A percentile compares a stretch with the other conserved stretches of the same genome.
These are phyloP conservation scores for Scaptomyza montana DNA, from an alignment of 1,140 invertebrate species.

Conservation along the genomic window DNA sequence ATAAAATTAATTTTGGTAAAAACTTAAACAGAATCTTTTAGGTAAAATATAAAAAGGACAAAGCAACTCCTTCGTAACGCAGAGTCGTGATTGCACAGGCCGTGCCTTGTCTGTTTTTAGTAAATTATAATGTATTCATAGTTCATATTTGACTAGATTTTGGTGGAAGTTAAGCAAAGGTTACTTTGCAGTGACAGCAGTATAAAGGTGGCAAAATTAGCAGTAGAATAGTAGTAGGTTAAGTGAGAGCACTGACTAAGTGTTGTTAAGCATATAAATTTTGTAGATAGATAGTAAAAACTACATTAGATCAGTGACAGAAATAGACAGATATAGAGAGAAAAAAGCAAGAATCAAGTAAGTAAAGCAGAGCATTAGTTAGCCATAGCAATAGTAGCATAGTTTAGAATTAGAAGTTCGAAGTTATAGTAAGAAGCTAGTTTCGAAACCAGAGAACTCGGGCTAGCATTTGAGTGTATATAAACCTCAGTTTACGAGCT, in stretches of 20 bases:
- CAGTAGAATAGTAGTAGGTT: conserved; percentile 3
- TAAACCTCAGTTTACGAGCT: conserved; percentile 31
- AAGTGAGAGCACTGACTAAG: conserved; percentile 37
- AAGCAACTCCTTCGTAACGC: background rate
- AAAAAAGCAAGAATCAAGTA: background rate
- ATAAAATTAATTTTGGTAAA: conserved; percentile 9
- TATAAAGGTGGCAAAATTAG: conserved; percentile 13
- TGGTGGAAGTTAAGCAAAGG: conserved; percentile 4
- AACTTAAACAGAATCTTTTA: conserved; percentile 11
- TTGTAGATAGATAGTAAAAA: conserved; percentile 50
- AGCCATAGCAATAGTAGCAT: conserved; percentile 25
- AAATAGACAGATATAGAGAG: conserved; percentile 26
- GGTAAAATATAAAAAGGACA: conserved; percentile 2
- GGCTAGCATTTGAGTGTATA: conserved; percentile 20
- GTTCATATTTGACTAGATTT: conserved; percentile 23
- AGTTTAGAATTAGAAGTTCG: conserved; percentile 15
- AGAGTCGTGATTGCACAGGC: conserved; percentile 2
- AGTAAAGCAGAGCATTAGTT: conserved; percentile 26
- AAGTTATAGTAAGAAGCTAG: conserved; percentile 23
- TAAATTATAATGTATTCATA: conserved; percentile 33
- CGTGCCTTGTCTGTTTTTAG: conserved; percentile 13
- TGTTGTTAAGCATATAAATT: conserved; percentile 24
- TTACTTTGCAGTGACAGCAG: background rate
- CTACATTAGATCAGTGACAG: conserved; percentile 33
- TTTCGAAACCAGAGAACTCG: conserved; percentile 42